Evolutionary conservation across 1,140 invertebrate genomes (phyloP).

Genomic region (Apolygus lucorum): DNA sequence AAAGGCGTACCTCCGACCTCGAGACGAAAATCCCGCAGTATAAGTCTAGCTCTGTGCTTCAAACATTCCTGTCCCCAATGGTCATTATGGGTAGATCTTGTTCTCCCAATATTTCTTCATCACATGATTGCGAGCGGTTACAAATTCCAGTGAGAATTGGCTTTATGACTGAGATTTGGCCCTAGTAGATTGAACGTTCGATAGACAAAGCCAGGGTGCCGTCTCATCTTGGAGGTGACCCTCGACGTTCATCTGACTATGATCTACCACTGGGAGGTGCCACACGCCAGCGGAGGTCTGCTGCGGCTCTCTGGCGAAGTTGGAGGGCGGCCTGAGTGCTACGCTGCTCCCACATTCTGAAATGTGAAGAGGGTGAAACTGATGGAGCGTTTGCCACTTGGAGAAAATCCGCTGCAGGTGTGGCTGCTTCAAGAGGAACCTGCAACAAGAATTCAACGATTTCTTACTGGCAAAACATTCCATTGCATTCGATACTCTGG

Average conservation of each 20-base stretch:
- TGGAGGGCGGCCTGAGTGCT: background rate
- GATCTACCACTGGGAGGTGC: background rate
- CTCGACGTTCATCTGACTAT: background rate
- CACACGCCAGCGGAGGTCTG: background rate
- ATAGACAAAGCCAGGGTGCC: background rate
- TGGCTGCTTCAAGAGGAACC: background rate
- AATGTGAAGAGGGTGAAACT: background rate
- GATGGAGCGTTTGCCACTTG: background rate
- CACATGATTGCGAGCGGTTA: too few species aligned
- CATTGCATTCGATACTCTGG: background rate
- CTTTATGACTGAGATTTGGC: too few species aligned
- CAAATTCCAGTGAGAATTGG: too few species aligned
- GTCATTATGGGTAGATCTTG: too few species aligned
- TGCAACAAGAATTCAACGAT: background rate
- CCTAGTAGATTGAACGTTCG: too few species aligned
- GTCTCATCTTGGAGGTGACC: background rate
- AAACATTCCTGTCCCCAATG: too few species aligned
- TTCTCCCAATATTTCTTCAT: too few species aligned
- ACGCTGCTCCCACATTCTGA: background rate
- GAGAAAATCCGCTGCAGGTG: background rate
- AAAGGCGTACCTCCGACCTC: too few species aligned
- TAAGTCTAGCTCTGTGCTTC: too few species aligned
- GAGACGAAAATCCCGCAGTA: too few species aligned
- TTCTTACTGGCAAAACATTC: background rate
- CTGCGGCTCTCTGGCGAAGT: background rate